Base-by-base conservation (phyloP, 92 coral and sea anemone species). In the Desmophyllum pertusum region DNA sequence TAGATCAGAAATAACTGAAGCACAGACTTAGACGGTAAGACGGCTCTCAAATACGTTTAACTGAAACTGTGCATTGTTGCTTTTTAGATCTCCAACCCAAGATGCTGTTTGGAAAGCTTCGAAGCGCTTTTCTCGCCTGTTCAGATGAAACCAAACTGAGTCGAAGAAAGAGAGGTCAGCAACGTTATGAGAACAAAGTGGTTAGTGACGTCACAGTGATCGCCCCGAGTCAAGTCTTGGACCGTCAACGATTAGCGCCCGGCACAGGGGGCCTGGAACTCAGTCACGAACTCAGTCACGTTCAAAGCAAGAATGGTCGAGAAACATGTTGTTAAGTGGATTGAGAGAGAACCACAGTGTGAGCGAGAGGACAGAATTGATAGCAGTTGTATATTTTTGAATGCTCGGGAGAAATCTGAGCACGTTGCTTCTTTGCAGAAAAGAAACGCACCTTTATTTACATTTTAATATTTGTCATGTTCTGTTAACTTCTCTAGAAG, bases 61-160 rank as follows among this genome's bases (percentile, higher is more conserved):
- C 1, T 6, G 6, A 18, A 18, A 41, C 27, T 6, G 21, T 78
- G 27, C 6, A 18, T 79, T 62, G 46, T 77, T 42, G 30, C 62
- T 75, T 72, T 73, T 45, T 59, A 97, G 99, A 76, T 91, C 99
- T 13, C 71, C 90, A 48, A 92, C 91, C 19, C 78, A 87, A 68
- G 91, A 97, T 45, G 86, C 84, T 31, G 92, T 93, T 15, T 95
- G 94, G 90, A 92, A 91, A 75, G 90, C 97, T 40, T 88, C 98
- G 39, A 92, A 95, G 76, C 89, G 80, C 21, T 97, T 97, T 77
- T 94, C 99, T 29, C 88, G 98, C 69, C 75, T 97, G 40, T 97
- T 90, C 93, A 88, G 93, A 76, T 97, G 87, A 90, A 30, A 38
- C 71, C 6, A 72, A 42, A 39, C 52, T 11, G 37, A 72, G 48